Percentiles rank a stretch among this genome's conserved stretches.
Evolutionary conservation across 1,140 invertebrate species (phyloP).

Genomic region (Aphaenogaster floridana): DNA sequence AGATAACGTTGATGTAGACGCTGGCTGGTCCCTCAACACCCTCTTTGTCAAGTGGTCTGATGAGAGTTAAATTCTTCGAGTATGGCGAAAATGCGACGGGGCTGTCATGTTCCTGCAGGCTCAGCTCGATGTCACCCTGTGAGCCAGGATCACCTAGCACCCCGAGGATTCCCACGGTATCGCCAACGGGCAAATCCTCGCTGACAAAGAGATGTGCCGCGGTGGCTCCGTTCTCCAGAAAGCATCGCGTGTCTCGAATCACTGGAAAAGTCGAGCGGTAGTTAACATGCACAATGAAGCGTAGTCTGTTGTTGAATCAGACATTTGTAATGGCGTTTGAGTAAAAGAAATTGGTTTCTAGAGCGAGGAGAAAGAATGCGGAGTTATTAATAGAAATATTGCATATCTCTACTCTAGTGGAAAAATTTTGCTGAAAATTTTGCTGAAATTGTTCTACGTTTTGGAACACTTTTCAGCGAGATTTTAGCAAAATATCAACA

Average conservation of each 20-base stretch:
- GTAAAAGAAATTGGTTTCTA: background rate
- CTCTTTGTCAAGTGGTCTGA: conserved; percentile 94
- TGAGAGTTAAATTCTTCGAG: conserved; percentile 94
- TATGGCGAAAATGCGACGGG: conserved; percentile 92
- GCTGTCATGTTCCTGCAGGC: conserved; percentile 92
- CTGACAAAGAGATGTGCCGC: conserved; percentile 96
- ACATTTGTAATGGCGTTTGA: background rate
- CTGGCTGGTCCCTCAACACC: conserved; percentile 93
- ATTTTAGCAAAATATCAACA: too few relatives aligned
- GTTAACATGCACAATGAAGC: background rate
- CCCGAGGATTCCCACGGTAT: conserved; percentile 91
- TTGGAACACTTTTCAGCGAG: too few relatives aligned
- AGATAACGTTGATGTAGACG: conserved; percentile 94
- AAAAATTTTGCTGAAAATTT: too few relatives aligned
- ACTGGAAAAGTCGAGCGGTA: conserved; percentile 73
- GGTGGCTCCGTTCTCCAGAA: conserved; percentile 95
- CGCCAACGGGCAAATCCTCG: conserved; percentile 93
- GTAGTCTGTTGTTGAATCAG: conserved; percentile 3
- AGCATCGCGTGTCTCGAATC: conserved; percentile 94
- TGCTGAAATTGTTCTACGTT: too few relatives aligned
- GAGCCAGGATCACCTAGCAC: conserved; percentile 93
- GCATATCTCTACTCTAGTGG: too few relatives aligned
- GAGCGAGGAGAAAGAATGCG: background rate
- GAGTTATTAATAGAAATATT: background rate
- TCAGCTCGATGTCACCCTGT: conserved; percentile 93